Base-by-base conservation (phyloP, 2,113 vertebrate genomes). In the Xiphias gladius region DNA sequence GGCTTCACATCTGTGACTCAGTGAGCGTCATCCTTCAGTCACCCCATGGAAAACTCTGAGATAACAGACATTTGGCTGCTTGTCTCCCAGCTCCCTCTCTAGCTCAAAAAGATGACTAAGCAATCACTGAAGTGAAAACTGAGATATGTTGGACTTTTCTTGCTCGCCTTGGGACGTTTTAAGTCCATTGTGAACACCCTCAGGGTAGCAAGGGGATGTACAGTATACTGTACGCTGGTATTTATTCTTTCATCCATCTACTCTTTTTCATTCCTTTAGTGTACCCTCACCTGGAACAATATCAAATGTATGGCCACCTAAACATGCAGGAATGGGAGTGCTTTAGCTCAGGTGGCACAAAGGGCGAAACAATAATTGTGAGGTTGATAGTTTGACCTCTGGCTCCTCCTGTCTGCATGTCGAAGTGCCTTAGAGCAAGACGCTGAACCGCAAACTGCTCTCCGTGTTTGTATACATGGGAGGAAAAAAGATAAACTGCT, bases 291-390 rank as follows among this genome's bases (percentile, higher is more conserved):
- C 20, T 11, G 6, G 26, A 76, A 73, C 17, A 35, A 16, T 41
- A 67, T 71, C 17, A 41, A 37, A 54, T 35, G 41, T 14, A 16
- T 11, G 55, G 50, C 32, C 16, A 37, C 1, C 26, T 48, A n/a
- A 39, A 26, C 69, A 59, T 52, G 73, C 24, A 81, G 39, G 46
- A n/a, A 89, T 30, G 6, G 35, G 17, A 9, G 9, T 14, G 32
- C 26, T 64, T 64, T 14, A 68, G 41, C 50, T 69, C 17, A 5
- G n/a, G 39, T 58, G 12, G 52, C 22, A 37, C 32, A 39, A 19
- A 59, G 8, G 20, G n/a, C 63, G 39, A 32, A 59, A 55, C 41
- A 19, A 1, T 24, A 17, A 19, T 24, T 10, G 7, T 3, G 10
- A 24, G 24, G 26, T 30, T 58, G 24, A 30, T 32, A 48, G 41